Conservation (phyloP, 2,797 vertebrate genomes). For the Mus minutoides region DNA sequence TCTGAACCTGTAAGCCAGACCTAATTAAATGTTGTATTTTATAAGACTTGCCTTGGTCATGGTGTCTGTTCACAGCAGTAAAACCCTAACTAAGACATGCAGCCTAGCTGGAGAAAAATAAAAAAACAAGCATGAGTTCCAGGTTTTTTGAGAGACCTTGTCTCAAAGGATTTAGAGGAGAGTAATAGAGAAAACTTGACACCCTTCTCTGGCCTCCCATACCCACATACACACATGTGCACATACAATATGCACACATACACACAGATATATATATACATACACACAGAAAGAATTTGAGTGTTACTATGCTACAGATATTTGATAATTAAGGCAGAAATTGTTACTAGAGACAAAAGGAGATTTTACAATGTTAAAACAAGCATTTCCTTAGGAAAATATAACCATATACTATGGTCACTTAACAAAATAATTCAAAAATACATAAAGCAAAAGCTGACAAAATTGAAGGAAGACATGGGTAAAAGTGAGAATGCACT, state of each 20-base stretch:
- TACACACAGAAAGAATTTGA: background rate
- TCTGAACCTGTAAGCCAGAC: too few species aligned
- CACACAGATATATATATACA: background rate
- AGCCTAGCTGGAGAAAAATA: background rate
- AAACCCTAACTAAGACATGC: too few species aligned
- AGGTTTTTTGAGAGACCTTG: background rate
- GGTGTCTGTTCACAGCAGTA: too few species aligned
- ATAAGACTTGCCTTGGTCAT: too few species aligned
- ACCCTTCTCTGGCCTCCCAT: background rate
- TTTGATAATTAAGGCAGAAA: conserved; percentile 11
- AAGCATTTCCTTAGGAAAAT: conserved; percentile 12
- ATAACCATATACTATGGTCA: conserved; percentile 2
- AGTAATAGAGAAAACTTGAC: background rate
- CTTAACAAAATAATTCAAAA: conserved; percentile 1
- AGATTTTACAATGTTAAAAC: conserved; percentile 20
- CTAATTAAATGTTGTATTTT: too few species aligned
- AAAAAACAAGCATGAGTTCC: background rate
- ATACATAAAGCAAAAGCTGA: conserved; percentile 16
- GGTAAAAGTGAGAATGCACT: background rate
- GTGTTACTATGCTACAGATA: background rate
- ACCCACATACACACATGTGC: background rate
- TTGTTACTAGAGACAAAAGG: background rate
- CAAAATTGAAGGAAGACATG: background rate
- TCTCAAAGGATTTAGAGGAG: background rate
- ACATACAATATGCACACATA: background rate